phyloP scores from a whole-genome alignment of 2,888 invertebrate genomes.

The Morpho helenor region DNA sequence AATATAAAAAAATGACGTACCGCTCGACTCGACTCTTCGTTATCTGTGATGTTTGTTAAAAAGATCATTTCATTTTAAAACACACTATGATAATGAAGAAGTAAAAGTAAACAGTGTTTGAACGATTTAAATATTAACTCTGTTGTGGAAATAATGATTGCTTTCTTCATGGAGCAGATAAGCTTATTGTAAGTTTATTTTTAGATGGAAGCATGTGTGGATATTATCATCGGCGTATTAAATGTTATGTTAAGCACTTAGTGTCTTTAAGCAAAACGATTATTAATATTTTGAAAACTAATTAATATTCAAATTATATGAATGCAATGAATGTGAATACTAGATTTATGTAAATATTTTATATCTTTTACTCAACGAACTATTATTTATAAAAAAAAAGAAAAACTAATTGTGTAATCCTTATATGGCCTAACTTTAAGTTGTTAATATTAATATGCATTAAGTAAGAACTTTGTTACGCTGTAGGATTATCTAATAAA shows the following conservation, averaged over 20 bases:
- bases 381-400: too few relatives aligned
- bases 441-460: too few relatives aligned
- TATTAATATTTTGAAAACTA: background rate
- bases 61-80: background rate
- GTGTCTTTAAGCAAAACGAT: background rate
- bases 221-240: constrained; percentile 4
- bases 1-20: background rate
- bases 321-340: too few relatives aligned
- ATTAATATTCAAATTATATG: constrained; percentile 2
- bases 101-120: background rate
- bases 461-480: too few relatives aligned
- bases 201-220: constrained; percentile 23
- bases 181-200: constrained; percentile 27
- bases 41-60: background rate
- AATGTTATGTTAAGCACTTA: background rate
- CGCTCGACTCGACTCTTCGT: background rate
- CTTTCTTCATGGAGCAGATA: constrained; percentile 19
- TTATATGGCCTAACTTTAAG: too few relatives aligned
- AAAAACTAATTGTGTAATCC: too few relatives aligned
- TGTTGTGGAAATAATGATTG: constrained; percentile 5
- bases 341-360: too few relatives aligned
- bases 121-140: constrained; percentile 7
- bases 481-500: too few relatives aligned
- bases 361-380: too few relatives aligned
- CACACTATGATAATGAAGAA: background rate